phyloP scores from a whole-genome alignment of 2,113 vertebrate genomes.

The Pteruthius melanotis region DNA sequence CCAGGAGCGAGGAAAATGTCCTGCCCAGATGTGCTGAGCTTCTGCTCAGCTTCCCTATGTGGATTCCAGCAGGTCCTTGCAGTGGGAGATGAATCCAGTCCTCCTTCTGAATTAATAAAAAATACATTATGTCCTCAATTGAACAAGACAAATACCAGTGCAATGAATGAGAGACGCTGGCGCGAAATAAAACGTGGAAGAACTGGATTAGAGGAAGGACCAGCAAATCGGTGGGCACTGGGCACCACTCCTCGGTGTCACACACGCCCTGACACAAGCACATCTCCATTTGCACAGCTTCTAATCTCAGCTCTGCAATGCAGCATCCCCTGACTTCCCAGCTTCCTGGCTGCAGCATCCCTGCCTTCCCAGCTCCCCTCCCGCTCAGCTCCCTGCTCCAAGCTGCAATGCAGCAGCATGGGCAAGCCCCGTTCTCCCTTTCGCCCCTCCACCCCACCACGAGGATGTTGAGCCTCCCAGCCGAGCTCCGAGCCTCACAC shows the following conservation, averaged over 20 bases:
- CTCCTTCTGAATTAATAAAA: neutral
- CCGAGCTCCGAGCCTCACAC: rapidly evolving
- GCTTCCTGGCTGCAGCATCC: constrained; percentile 51
- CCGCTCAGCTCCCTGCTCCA: neutral
- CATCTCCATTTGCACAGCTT: constrained; percentile 35
- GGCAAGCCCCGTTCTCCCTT: neutral
- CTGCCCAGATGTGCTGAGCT: rapidly evolving
- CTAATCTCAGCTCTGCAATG: constrained; percentile 59
- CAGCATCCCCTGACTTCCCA: constrained; percentile 53
- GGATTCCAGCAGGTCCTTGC: neutral
- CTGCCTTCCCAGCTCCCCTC: constrained; percentile 40
- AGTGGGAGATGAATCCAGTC: neutral
- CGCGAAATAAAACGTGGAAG: neutral
- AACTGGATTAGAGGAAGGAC: neutral
- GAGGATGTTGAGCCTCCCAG: neutral
- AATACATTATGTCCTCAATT: neutral
- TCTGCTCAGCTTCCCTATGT: neutral
- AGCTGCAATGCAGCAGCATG: constrained; percentile 55
- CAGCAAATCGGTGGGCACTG: neutral
- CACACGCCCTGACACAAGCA: constrained; percentile 7
- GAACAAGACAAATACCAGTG: neutral
- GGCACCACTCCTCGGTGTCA: neutral
- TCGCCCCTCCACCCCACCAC: neutral
- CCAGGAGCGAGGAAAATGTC: neutral
- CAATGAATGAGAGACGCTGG: neutral